Percentiles rank a stretch among this genome's conserved stretches.
These are phyloP conservation scores for Gymnoscopelus microlampas DNA, from an alignment of 2,797 vertebrate species.

Conservation along the genomic window DNA sequence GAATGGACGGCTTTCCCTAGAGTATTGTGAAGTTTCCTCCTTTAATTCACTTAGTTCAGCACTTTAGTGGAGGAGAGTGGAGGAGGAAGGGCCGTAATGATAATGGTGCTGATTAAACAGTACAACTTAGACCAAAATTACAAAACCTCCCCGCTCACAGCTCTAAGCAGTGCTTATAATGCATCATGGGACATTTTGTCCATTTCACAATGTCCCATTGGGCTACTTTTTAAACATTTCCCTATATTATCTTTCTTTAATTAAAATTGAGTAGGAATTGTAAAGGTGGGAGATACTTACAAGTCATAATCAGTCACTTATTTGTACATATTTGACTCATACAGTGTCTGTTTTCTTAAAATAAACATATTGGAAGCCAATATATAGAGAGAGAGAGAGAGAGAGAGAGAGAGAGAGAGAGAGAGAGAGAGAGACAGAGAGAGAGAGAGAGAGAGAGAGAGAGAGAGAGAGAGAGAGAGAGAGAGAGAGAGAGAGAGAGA, in stretches of 20 bases:
- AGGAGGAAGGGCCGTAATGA: constrained; percentile 51
- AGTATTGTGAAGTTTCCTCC: constrained; percentile 40
- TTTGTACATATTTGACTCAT: constrained; percentile 50
- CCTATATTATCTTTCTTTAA: constrained; percentile 47
- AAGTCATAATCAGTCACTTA: constrained; percentile 49
- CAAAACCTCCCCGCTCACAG: constrained; percentile 51
- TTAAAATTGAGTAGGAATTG: constrained; percentile 41
- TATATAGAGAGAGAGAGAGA: background rate
- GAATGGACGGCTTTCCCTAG: constrained; percentile 53
- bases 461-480: constrained; percentile 4
- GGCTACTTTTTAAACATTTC: constrained; percentile 49
- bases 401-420: constrained; percentile 2
- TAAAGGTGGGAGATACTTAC: constrained; percentile 50
- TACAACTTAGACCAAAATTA: constrained; percentile 52
- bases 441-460: background rate
- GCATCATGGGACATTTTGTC: constrained; percentile 58
- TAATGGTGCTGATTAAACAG: constrained; percentile 67
- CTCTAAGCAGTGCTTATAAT: constrained; percentile 50
- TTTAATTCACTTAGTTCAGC: constrained; percentile 68
- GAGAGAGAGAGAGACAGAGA: constrained; percentile 12
- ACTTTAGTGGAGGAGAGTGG: constrained; percentile 52
- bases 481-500: background rate
- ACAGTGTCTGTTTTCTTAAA: constrained; percentile 58
- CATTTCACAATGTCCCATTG: constrained; percentile 53
- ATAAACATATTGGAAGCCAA: constrained; percentile 27